Base-by-base conservation (phyloP, 2,888 invertebrate species). In the Patella ulyssiponensis region DNA sequence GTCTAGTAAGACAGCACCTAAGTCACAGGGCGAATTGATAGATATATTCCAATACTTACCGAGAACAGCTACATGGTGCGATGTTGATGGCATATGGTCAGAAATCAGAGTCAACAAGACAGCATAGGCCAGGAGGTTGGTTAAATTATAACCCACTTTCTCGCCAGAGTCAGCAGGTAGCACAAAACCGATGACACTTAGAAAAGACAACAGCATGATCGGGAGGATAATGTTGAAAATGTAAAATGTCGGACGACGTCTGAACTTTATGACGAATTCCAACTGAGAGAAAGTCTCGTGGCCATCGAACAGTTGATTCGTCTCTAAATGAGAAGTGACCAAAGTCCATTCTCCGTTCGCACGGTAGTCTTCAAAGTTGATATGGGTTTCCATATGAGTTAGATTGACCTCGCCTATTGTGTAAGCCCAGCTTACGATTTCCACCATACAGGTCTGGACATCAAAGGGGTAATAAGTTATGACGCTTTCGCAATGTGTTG, bases 391-490 rank as follows among this genome's bases (percentile, higher is more conserved):
- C 5, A 69, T 15, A 20, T 75, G 75, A 1, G 74, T 78, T 0
- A 82, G 75, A 12, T 77, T 80, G 11, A 82, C 69, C 51, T 79
- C 77, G 56, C 77, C 74, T 33, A 76, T 74, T 51, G 75, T 81
- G 69, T 80, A 81, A 20, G 75, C 74, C 76, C 79, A 80, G 23
- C 80, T 80, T 4, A 79, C 75, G 23, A 82, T 33, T 5, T 82
- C 79, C 33, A 84, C 69, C 12, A 74, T 56, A 54, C 81, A 82
- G 15, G 70, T 72, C 56, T 84, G 82, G 2, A 72, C 73, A 69
- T 82, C 83, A 71, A 81, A 84, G 2, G 82, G 82, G 72, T 80
- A 81, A 77, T 74, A 84, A 3, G 81, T 81, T 69, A 78, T 78
- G 73, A 81, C 79, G 15, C 82, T 78, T 33, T 80, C 79, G 74